Evolutionary conservation across 2,113 vertebrate species (phyloP).

Genomic region (Epinephelus cyanopodus): DNA sequence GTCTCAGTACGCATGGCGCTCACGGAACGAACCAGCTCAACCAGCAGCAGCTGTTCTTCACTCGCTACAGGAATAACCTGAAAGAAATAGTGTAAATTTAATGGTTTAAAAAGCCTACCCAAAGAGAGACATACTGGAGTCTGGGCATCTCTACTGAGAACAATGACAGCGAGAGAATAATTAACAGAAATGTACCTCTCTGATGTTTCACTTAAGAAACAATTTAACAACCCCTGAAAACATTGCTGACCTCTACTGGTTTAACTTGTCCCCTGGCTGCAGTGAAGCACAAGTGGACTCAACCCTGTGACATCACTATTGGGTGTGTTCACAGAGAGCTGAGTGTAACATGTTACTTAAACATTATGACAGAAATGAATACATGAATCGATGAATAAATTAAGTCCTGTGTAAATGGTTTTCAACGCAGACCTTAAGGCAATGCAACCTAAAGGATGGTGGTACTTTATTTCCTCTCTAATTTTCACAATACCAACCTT

Average conservation of each 20-base stretch:
- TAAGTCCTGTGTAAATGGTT: not conserved
- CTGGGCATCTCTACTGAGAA: not conserved
- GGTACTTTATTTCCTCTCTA: not conserved
- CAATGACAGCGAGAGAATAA: not conserved
- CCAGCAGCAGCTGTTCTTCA: constrained; percentile 95
- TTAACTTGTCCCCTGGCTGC: no score
- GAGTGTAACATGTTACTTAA: not conserved
- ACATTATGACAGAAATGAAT: not conserved
- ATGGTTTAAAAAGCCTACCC: not conserved
- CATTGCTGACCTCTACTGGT: no score
- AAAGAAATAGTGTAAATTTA: not conserved
- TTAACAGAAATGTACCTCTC: not conserved
- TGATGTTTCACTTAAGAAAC: not conserved
- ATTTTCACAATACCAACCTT: constrained; percentile 83
- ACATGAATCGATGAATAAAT: not conserved
- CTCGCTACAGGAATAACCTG: constrained; percentile 96
- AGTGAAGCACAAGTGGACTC: no score
- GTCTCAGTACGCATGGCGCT: constrained; percentile 98
- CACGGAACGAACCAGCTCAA: constrained; percentile 96
- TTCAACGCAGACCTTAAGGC: not conserved
- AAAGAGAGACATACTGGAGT: not conserved
- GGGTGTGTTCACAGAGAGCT: not conserved
- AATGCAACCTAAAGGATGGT: not conserved
- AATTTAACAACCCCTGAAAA: no score
- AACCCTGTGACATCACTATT: no score